Evolutionary conservation across 2,888 invertebrate species (phyloP).

Genomic region (Teinopalpus imperialis): DNA sequence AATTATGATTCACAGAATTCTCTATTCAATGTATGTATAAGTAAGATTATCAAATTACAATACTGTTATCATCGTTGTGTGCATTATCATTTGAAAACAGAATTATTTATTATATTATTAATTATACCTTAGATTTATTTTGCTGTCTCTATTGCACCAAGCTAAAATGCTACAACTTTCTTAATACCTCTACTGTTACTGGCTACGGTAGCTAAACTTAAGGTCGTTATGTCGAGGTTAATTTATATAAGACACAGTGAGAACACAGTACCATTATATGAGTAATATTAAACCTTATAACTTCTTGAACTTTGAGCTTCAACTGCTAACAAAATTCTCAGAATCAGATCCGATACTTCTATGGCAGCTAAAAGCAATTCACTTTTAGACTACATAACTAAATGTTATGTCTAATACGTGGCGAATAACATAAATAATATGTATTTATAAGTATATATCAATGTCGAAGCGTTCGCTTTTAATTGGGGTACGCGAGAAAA

Average conservation of each 20-base stretch:
- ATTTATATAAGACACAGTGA: slow-evolving; percentile 11
- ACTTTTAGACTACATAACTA: too few relatives aligned
- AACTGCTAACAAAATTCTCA: too few relatives aligned
- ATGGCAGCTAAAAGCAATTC: too few relatives aligned
- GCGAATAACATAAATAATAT: too few relatives aligned
- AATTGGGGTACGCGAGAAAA: too few relatives aligned
- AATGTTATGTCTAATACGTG: too few relatives aligned
- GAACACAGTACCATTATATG: too few relatives aligned
- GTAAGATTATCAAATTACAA: slow-evolving; percentile 4
- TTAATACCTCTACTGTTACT: slow-evolving; percentile 7
- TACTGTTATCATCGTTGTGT: not conserved
- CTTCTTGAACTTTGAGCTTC: not conserved
- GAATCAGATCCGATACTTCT: too few relatives aligned
- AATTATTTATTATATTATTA: not conserved
- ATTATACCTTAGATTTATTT: not conserved
- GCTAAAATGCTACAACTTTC: slow-evolving; percentile 3
- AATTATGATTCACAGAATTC: slow-evolving; percentile 5
- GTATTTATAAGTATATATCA: too few relatives aligned
- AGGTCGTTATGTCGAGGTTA: slow-evolving; percentile 21
- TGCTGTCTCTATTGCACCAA: not conserved
- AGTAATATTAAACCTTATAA: not conserved
- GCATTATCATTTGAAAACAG: not conserved
- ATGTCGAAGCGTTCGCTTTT: too few relatives aligned
- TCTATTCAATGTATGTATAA: not conserved
- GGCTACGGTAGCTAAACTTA: too few relatives aligned